Evolutionary conservation across 1,140 invertebrate genomes (phyloP), one percentile per base, ranked within the genome.

Genomic region (Drosophila quadrilineata): DNA sequence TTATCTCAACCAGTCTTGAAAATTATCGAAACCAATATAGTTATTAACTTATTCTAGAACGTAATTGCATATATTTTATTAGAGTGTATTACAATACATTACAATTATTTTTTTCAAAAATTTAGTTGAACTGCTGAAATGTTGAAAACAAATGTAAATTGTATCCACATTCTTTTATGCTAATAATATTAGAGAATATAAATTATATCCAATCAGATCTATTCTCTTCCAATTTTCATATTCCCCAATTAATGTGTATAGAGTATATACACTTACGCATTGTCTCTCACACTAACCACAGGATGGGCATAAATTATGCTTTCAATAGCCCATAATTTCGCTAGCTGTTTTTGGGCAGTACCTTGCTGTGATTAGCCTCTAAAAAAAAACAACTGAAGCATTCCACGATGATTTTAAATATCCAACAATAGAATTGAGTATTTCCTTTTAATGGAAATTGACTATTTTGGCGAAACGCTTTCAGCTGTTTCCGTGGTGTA

Each of bases 401-500:
- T 65, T 75, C 54, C 54, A 33, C 41, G 57, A 53, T 38, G 19
- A 10, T 52, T 35, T 41, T 29, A 36, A 79, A 75, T 74, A 79
- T 69, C 53, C 67, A 26, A 35, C 31, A 67, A 57, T 8, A 28
- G 22, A 45, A 9, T 45, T 35, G 21, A 50, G 53, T 9, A 19
- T 74, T 57, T 56, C 2, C 17, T 57, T 21, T 2, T 3, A 50
- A 1, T 6, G 43, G 0, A 75, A 71, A 12, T 53, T 52, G 29
- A 4, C 65, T 71, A 52, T 62, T 59, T n/a, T 3, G 38, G 9
- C 31, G 17, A 2, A 0, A 0, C 6, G 4, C 8, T 45, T 58
- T 33, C 67, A 67, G 38, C 48, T 64, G 50, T 74, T 68, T 69
- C 65, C 59, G 63, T 66, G 63, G 63, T 64, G 50, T 64, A 57